Percentiles rank a stretch among this genome's conserved stretches.
Conservation (phyloP, 2,888 invertebrate genomes). For the Stomorhina lunata region DNA sequence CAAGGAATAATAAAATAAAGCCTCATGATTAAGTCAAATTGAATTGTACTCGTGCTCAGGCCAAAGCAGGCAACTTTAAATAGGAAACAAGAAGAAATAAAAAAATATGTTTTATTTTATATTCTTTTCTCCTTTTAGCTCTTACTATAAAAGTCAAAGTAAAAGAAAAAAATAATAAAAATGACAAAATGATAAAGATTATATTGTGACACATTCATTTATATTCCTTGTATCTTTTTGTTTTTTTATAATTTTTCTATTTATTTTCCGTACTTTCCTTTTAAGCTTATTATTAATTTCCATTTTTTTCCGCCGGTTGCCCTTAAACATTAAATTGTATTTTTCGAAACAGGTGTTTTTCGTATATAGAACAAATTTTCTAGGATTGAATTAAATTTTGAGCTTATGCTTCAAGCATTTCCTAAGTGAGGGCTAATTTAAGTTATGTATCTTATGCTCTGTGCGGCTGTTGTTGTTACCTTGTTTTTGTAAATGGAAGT, state of each 20-base stretch:
- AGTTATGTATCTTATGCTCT: no score
- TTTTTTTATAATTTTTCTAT: not conserved
- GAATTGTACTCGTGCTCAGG: constrained; percentile 36
- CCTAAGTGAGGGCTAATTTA: no score
- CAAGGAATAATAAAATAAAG: constrained; percentile 32
- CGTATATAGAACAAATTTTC: not conserved
- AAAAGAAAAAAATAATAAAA: constrained; percentile 25
- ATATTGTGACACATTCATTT: constrained; percentile 33
- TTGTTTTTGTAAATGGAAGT: no score
- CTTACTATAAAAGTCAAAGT: not conserved
- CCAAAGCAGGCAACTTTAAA: not conserved
- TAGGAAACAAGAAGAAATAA: no score
- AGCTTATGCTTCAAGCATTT: no score
- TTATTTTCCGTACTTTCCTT: not conserved
- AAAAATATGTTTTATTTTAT: constrained; percentile 11
- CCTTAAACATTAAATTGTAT: not conserved
- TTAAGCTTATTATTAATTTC: constrained; percentile 19
- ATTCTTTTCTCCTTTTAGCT: not conserved
- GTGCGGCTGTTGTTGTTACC: no score
- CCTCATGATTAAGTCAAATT: constrained; percentile 53
- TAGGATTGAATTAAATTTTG: not conserved
- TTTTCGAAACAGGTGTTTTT: not conserved
- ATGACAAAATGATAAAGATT: constrained; percentile 41
- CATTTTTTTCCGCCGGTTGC: not conserved
- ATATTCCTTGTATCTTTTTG: not conserved